Evolutionary conservation across 2,797 vertebrate species (phyloP), one percentile per base, ranked within the genome.

Genomic region (Nannoperca obscura): DNA sequence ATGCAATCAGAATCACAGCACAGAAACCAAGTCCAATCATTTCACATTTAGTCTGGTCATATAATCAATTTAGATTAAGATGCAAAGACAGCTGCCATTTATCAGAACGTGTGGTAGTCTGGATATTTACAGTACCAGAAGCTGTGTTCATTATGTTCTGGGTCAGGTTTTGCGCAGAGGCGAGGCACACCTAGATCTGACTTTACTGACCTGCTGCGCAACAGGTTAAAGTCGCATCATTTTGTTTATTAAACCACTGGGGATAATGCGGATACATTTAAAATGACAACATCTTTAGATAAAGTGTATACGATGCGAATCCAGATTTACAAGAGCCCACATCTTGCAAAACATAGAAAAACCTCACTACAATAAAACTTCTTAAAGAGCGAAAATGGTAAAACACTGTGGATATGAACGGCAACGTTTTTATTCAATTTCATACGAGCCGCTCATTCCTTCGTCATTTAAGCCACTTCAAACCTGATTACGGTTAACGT

Each of bases 191-290:
- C 68, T 71, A 40, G 3, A 59, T 84, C n/a, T 75, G 64, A 89
- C 79, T 89, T 85, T 58, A 47, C 73, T 85, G 84, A 87, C 83
- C 80, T 78, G 85, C 86, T 83, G 85, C 81, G 88, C 90, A 92
- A 92, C 91, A 93, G 89, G 90, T 92, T 85, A 24, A 80, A 75
- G 61, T 81, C 24, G 42, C 30, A 77, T 58, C 34, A 71, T 38
- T 53, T 7, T 1, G 2, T 66, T 42, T 15, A 36, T 42, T 50
- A 46, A 52, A 66, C 15, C 15, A 55, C 8, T 20, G 10, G 15
- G 1, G 2, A 30, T 38, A 32, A 22, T 15, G 19, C 5, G 0
- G 30, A 27, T n/a, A 2, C 4, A 14, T 34, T 27, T 12, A 30
- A 47, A 68, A 59, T 15, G 46, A 50, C 14, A 55, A 19, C 36